A percentile compares a stretch with the other conserved stretches of the same genome.
These are phyloP conservation scores for Propithecus perrieri DNA, from an alignment of 2,797 vertebrate genomes.

Conservation along the genomic window DNA sequence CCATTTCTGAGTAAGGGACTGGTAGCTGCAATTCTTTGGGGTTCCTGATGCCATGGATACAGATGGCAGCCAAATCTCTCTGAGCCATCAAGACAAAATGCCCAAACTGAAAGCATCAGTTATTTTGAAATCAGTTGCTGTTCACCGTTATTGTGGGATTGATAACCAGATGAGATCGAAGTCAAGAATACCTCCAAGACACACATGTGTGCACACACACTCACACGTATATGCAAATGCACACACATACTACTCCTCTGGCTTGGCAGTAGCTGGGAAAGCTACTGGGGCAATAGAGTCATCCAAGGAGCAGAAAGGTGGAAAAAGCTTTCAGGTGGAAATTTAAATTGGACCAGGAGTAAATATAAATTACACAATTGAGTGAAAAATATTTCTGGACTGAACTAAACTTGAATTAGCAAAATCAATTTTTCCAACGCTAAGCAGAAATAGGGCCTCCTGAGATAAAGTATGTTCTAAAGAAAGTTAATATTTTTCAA, in stretches of 20 bases:
- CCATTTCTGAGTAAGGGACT: not conserved
- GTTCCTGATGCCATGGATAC: not conserved
- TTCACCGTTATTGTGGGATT: not conserved
- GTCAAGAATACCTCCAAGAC: not conserved
- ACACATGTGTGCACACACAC: fast-evolving
- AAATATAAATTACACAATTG: not conserved
- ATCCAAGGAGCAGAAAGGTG: not conserved
- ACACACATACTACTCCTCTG: not conserved
- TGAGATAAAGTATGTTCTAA: not conserved
- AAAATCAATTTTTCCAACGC: not conserved
- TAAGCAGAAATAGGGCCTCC: not conserved
- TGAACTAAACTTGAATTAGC: not conserved
- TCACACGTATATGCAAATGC: fast-evolving
- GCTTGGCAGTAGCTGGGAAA: not conserved
- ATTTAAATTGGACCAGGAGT: not conserved
- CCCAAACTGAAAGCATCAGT: not conserved
- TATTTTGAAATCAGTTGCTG: not conserved
- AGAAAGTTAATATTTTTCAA: not conserved
- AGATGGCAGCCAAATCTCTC: not conserved
- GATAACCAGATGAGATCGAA: not conserved
- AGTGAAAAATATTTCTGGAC: not conserved
- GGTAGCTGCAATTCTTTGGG: not conserved
- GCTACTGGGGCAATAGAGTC: not conserved
- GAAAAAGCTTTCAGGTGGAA: not conserved
- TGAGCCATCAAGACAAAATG: not conserved